phyloP scores from a whole-genome alignment of 2,888 invertebrate genomes.

The Tholera decimalis region DNA sequence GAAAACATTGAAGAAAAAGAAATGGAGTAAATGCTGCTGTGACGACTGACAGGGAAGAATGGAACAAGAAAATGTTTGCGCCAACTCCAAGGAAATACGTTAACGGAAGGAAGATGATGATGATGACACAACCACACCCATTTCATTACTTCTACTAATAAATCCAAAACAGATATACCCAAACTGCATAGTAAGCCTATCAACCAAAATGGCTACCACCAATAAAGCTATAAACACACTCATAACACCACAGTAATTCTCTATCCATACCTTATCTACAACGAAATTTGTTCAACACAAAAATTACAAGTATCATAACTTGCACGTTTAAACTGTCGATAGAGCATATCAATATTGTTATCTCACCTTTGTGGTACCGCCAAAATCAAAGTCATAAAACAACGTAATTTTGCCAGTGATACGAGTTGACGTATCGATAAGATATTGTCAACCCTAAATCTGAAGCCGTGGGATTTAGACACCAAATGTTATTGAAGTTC shows the following conservation, averaged over 20 bases:
- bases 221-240: slow-evolving; percentile 35
- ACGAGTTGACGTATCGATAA: slow-evolving; percentile 83
- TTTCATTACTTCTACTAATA: neutral
- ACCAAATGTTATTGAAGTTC: slow-evolving; percentile 82
- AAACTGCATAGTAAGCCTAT: neutral
- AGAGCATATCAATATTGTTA: slow-evolving; percentile 74
- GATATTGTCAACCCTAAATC: slow-evolving; percentile 87
- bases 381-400: slow-evolving; percentile 91
- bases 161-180: neutral
- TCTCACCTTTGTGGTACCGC: slow-evolving; percentile 87
- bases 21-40: no score
- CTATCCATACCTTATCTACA: slow-evolving; percentile 83
- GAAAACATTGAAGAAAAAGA: no score
- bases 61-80: no score
- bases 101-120: no score
- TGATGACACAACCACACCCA: neutral
- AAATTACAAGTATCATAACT: slow-evolving; percentile 91
- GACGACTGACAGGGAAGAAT: no score
- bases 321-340: slow-evolving; percentile 84
- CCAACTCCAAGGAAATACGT: no score
- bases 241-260: slow-evolving; percentile 56
- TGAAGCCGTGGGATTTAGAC: slow-evolving; percentile 88
- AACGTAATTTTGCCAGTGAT: slow-evolving; percentile 89
- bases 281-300: slow-evolving; percentile 89
- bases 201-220: slow-evolving; percentile 30